Evolutionary conservation across 2,888 invertebrate species (phyloP), one percentile per base, ranked within the genome.

Genomic region (Aphidoletes aphidimyza): DNA sequence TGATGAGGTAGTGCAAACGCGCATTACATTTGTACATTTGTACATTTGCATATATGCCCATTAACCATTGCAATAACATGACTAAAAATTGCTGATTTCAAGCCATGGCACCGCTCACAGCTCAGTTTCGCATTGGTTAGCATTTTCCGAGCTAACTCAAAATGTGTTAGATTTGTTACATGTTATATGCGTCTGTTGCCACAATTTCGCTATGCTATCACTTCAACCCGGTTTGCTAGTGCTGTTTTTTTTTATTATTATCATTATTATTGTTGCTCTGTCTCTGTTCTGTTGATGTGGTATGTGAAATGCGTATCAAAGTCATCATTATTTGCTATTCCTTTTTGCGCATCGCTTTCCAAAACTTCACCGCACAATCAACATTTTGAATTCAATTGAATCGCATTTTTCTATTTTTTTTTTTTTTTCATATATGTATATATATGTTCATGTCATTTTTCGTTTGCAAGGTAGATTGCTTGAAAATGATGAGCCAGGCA

Each of bases 271-370:
- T n/a, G n/a, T n/a, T n/a, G n/a, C n/a, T n/a, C n/a, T n/a, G n/a
- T n/a, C n/a, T n/a, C n/a, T n/a, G n/a, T n/a, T n/a, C n/a, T n/a
- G n/a, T n/a, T n/a, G n/a, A n/a, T n/a, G n/a, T 26, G 26, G 81
- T 81, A 81, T 81, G 37, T 81, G 36, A 36, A 37, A 81, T 37
- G 81, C 81, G 81, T 81, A 81, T 37, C 81, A 37, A 81, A 81
- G n/a, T 37, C 37, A 37, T 69, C 69, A 69, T 69, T 69, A 69
- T 69, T 69, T 30, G 26, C 30, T 69, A 69, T 69, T 69, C 69
- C 69, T 69, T 30, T 69, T n/a, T n/a, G n/a, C n/a, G 69, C 30
- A 26, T 30, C 14, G 30, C 34, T 69, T 69, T 69, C 69, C 69
- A 69, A 69, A n/a, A n/a, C n/a, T n/a, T n/a, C n/a, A n/a, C n/a